Conservation (phyloP, 2,797 vertebrate species). For the Danio kyathit region DNA sequence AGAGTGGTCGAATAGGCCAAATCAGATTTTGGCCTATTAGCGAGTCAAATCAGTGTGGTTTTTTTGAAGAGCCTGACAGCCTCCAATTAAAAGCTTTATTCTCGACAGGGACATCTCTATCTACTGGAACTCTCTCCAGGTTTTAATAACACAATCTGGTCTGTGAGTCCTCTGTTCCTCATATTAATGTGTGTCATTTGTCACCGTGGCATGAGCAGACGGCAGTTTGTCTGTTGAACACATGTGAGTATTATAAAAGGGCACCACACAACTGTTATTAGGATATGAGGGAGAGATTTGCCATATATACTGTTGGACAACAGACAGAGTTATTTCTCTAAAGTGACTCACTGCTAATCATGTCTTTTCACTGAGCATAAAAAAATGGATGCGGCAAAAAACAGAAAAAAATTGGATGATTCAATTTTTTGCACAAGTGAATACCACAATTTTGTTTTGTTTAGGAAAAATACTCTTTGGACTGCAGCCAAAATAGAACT, state of each 20-base stretch:
- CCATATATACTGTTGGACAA: conserved; percentile 20
- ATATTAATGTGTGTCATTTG: conserved; percentile 64
- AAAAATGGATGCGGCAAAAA: not conserved
- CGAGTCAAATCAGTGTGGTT: not conserved
- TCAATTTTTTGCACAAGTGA: not conserved
- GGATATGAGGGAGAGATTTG: conserved; percentile 16
- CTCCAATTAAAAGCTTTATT: conserved; percentile 25
- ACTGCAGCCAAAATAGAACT: not conserved
- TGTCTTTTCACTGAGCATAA: not conserved
- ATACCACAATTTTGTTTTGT: not conserved
- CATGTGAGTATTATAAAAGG: conserved; percentile 57
- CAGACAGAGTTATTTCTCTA: not conserved
- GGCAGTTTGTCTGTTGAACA: conserved; percentile 61
- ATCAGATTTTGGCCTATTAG: conserved; percentile 2
- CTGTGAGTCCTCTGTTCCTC: conserved; percentile 48
- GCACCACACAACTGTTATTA: conserved; percentile 54
- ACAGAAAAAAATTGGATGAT: not conserved
- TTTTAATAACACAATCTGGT: conserved; percentile 66
- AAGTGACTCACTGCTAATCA: not conserved
- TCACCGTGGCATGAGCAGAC: conserved; percentile 62
- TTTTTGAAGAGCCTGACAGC: conserved; percentile 19
- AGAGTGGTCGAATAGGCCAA: not conserved
- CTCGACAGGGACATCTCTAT: conserved; percentile 27
- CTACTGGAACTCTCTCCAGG: conserved; percentile 57
- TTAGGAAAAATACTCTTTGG: not conserved